Percentiles rank a stretch among this genome's conserved stretches.
These are phyloP conservation scores for Pterostichus madidus DNA, from an alignment of 2,888 invertebrate genomes.

Conservation along the genomic window DNA sequence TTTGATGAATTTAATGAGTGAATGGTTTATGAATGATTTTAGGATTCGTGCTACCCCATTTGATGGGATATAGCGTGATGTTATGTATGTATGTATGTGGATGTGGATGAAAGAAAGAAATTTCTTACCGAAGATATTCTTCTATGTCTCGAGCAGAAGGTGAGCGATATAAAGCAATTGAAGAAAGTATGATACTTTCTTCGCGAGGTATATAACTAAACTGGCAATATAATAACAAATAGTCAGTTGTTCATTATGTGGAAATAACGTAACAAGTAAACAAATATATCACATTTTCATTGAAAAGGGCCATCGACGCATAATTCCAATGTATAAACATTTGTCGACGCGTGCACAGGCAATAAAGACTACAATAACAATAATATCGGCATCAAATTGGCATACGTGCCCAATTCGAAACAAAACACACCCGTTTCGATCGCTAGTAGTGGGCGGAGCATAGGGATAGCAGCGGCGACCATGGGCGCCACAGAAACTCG, in stretches of 20 bases:
- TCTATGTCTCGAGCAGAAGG: too few relatives aligned
- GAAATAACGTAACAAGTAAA: constrained; percentile 10
- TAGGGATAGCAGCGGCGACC: neutral
- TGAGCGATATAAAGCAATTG: too few relatives aligned
- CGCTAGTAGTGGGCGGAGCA: neutral
- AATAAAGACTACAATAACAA: constrained; percentile 61
- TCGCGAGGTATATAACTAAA: neutral
- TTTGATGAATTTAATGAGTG: too few relatives aligned
- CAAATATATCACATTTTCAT: constrained; percentile 28
- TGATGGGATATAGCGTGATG: too few relatives aligned
- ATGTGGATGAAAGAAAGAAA: too few relatives aligned
- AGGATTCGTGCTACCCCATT: too few relatives aligned
- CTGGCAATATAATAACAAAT: neutral
- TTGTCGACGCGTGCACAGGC: constrained; percentile 23
- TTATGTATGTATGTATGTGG: too few relatives aligned
- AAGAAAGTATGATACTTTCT: too few relatives aligned
- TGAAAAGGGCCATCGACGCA: constrained; percentile 48
- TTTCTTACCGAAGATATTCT: too few relatives aligned
- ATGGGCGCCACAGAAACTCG: too few relatives aligned
- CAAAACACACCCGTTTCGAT: constrained; percentile 7
- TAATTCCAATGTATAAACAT: constrained; percentile 53
- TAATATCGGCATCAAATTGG: constrained; percentile 55
- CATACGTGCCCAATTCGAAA: constrained; percentile 24
- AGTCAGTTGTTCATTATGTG: neutral
- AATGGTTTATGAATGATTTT: too few relatives aligned